Evolutionary conservation across 2,113 vertebrate genomes (phyloP).

Genomic region (Motacilla tschutschensis): DNA sequence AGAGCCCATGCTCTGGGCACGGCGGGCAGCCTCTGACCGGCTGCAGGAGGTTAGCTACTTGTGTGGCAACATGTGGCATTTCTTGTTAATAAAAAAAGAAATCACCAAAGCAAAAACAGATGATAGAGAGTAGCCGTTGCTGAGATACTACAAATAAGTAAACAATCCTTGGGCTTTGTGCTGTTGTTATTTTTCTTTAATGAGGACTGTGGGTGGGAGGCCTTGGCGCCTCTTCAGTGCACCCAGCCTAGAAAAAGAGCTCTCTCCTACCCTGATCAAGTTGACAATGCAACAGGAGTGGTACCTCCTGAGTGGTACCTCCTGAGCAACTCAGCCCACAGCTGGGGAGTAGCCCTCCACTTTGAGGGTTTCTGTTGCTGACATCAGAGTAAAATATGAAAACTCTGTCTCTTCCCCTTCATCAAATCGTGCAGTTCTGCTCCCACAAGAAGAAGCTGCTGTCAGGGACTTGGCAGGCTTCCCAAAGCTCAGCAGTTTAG

Average conservation of each 20-base stretch:
- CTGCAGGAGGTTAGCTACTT: constrained; percentile 62
- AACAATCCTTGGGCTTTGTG: constrained; percentile 63
- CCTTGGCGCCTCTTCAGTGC: constrained; percentile 34
- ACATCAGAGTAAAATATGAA: constrained; percentile 51
- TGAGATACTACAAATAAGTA: constrained; percentile 70
- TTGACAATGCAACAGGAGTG: constrained; percentile 48
- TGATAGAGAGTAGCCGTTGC: constrained; percentile 68
- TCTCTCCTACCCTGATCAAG: constrained; percentile 14
- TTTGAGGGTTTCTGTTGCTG: constrained; percentile 67
- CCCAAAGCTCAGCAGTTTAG: background rate
- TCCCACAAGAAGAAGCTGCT: background rate
- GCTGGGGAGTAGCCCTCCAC: background rate
- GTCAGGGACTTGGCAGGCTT: constrained; percentile 14
- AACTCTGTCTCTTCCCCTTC: background rate
- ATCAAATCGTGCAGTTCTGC: background rate
- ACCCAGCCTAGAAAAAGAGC: constrained; percentile 27
- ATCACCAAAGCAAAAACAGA: constrained; percentile 77
- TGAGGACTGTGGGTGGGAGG: constrained; percentile 60
- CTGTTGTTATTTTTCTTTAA: constrained; percentile 62
- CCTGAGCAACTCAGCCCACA: constrained; percentile 35
- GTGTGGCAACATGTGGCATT: constrained; percentile 72
- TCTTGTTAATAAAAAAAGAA: constrained; percentile 67
- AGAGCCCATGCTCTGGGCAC: constrained; percentile 15
- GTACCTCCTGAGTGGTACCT: constrained; percentile 56
- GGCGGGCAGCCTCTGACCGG: constrained; percentile 39